These are phyloP conservation scores for Podabrus alpinus DNA, from an alignment of 2,888 invertebrate genomes.

Conservation along the genomic window DNA sequence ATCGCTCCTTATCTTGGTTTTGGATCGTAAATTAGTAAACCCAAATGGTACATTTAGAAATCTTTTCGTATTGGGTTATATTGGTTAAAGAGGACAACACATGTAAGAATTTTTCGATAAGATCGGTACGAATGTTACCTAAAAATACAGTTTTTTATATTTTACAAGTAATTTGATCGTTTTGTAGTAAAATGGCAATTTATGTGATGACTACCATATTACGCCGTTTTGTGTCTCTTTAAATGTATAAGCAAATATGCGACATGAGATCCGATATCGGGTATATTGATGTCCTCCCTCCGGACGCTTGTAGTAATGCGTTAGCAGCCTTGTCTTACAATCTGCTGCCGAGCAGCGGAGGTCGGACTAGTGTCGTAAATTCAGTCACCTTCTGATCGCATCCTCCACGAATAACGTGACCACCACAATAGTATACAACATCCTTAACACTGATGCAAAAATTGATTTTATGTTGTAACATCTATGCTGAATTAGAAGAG, in stretches of 20 bases:
- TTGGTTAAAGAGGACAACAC: background rate
- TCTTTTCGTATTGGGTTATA: background rate
- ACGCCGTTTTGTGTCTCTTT: conserved; percentile 48
- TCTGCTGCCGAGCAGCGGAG: conserved; percentile 48
- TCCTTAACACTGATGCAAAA: conserved; percentile 16
- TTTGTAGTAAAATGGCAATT: conserved; percentile 32
- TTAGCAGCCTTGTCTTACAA: conserved; percentile 51
- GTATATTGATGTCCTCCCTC: conserved; percentile 53
- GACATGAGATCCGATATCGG: conserved; percentile 53
- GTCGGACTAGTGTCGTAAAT: conserved; percentile 42
- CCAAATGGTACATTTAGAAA: background rate
- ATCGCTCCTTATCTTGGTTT: background rate
- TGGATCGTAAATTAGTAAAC: background rate
- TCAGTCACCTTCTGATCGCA: conserved; percentile 38
- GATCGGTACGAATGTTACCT: background rate
- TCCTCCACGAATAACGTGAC: conserved; percentile 42
- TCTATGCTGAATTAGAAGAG: background rate
- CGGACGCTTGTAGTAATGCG: conserved; percentile 50
- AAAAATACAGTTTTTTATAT: background rate
- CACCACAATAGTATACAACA: conserved; percentile 27
- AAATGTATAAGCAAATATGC: conserved; percentile 54
- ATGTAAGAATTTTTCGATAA: background rate
- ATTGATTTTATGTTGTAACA: conserved; percentile 8
- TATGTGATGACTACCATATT: conserved; percentile 54
- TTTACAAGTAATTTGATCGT: background rate